These are phyloP conservation scores for Cataglyphis hispanica DNA, from an alignment of 1,140 invertebrate genomes.

Conservation along the genomic window DNA sequence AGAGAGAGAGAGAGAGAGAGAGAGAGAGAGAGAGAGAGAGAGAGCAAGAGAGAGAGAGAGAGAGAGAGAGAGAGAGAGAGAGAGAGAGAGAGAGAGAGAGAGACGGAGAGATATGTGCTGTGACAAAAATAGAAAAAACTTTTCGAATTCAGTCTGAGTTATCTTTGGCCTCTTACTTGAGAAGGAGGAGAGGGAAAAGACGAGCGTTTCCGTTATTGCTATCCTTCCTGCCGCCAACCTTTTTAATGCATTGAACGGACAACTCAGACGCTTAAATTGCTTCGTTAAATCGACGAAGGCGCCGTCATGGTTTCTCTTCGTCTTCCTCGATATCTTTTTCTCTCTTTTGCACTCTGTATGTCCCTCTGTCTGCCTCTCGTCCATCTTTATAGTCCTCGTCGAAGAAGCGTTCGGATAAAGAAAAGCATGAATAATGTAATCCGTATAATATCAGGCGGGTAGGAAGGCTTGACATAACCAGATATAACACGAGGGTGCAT, in stretches of 20 bases:
- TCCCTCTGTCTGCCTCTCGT: not conserved
- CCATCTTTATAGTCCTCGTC: constrained; percentile 31
- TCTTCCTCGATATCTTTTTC: not conserved
- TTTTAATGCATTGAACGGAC: constrained; percentile 63
- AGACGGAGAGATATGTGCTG: not conserved
- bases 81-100: too few species aligned
- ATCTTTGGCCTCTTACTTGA: constrained; percentile 37
- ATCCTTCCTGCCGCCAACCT: constrained; percentile 6
- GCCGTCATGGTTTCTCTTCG: constrained; percentile 47
- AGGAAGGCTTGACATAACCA: constrained; percentile 60
- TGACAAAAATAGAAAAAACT: not conserved
- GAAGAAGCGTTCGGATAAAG: constrained; percentile 67
- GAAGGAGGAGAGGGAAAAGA: too few species aligned
- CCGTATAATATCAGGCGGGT: constrained; percentile 67
- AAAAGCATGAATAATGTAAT: constrained; percentile 75
- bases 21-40: not conserved
- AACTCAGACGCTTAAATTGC: constrained; percentile 72
- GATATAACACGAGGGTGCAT: constrained; percentile 62
- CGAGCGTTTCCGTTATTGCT: constrained; percentile 55
- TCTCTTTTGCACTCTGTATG: not conserved
- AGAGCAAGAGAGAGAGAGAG: not conserved
- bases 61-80: not conserved
- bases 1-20: too few species aligned
- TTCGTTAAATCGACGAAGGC: constrained; percentile 73
- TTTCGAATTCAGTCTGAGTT: constrained; percentile 40